These are phyloP conservation scores for Cylloceria caligata DNA, from an alignment of 2,888 invertebrate genomes.

Conservation along the genomic window DNA sequence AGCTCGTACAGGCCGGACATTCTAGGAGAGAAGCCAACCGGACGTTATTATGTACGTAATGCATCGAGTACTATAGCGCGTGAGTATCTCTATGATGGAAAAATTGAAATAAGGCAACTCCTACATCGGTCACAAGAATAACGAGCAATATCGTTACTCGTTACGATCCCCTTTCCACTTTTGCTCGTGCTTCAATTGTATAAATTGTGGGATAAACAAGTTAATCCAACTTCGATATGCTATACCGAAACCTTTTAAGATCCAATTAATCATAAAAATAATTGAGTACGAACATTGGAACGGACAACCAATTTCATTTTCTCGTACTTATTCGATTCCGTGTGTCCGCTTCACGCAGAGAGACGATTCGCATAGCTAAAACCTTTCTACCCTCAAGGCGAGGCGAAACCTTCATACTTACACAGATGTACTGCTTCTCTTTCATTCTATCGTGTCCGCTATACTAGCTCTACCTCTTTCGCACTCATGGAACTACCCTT, in stretches of 20 bases:
- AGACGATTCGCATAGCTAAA: slow-evolving; percentile 11
- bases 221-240: slow-evolving; percentile 8
- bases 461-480: no score
- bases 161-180: slow-evolving; percentile 33
- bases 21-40: neutral
- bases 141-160: slow-evolving; percentile 35
- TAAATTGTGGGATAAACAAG: no score
- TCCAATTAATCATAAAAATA: neutral
- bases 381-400: slow-evolving; percentile 31
- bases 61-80: neutral
- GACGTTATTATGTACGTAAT: slow-evolving; percentile 37
- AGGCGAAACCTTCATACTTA: no score
- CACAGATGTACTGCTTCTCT: no score
- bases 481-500: no score
- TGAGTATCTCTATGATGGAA: slow-evolving; percentile 36
- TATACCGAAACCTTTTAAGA: no score
- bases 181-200: neutral
- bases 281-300: neutral
- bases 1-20: slow-evolving; percentile 4
- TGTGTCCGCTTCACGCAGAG: slow-evolving; percentile 7
- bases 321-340: neutral
- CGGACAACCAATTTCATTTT: slow-evolving; percentile 6
- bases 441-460: no score
- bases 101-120: slow-evolving; percentile 58
- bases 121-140: neutral